Base-by-base conservation (phyloP, 2,888 invertebrate species). In the Troides aeacus region DNA sequence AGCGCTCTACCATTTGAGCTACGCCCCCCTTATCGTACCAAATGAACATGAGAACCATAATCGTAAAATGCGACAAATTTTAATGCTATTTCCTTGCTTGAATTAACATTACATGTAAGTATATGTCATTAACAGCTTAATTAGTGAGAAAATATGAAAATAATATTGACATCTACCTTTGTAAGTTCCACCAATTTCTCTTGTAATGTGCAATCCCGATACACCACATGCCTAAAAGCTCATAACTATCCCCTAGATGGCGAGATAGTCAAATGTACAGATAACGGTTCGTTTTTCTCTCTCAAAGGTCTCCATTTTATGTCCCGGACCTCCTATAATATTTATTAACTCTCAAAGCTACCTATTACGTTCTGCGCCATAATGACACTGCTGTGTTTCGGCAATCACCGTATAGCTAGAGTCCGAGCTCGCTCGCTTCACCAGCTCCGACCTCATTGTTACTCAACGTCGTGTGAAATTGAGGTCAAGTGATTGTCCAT, bases 1-100 rank as follows among this genome's bases (percentile, higher is more conserved):
- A 91, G 92, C 92, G 91, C 92, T 91, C 91, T 92, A 92, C 92
- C 92, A 91, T 58, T 58, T 58, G 57, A 58, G 57, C 57, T 58
- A 58, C 57, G 57, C 57, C 57, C 57, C 57, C 57, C 15, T 1
- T 58, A 4, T 12, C 7, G 8, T 12, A 10, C 2, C 3, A 8
- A 12, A n/a, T 58, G 12, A 58, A 58, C 1, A 58, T 58, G 7
- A 12, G 23, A 23, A 23, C 23, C 12, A 3, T 58, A 57, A 21
- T 57, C 57, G 10, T 58, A 23, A n/a, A 58, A 53, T 10, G 7
- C 57, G 2, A 23, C 12, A 10, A 10, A 23, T 10, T 21, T n/a
- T 57, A 7, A 39, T 39, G 8, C 10, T n/a, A 18, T 57, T 2
- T 57, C 17, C 12, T 50, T 18, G 12, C 15, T 17, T 15, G 17